Conservation (phyloP, 2,797 vertebrate genomes). For the Myotis myotis region DNA sequence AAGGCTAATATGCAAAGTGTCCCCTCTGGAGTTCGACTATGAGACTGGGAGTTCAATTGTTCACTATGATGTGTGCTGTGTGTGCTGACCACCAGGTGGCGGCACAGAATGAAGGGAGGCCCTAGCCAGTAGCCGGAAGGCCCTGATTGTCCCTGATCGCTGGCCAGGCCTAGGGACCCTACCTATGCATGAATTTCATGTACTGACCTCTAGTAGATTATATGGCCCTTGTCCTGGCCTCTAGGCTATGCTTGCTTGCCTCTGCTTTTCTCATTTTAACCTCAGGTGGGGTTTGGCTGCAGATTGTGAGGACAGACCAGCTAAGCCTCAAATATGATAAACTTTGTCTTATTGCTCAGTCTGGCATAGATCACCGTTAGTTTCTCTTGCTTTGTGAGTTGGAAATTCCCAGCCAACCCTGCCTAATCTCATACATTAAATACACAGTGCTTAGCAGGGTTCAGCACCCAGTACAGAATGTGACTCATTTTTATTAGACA, state of each 20-base stretch:
- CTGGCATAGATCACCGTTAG: neutral
- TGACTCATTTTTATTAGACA: neutral
- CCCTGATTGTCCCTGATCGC: too few relatives aligned
- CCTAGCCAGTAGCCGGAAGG: too few relatives aligned
- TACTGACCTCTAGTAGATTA: too few relatives aligned
- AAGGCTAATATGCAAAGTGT: too few relatives aligned
- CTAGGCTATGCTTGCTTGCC: neutral
- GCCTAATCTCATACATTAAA: neutral
- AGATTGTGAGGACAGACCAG: neutral
- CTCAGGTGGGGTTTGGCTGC: neutral
- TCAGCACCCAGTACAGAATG: neutral
- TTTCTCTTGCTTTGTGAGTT: neutral
- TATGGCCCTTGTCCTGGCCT: too few relatives aligned
- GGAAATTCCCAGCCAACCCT: neutral
- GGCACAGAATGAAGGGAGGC: too few relatives aligned
- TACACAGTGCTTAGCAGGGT: neutral
- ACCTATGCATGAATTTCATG: too few relatives aligned
- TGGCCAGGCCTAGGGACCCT: too few relatives aligned
- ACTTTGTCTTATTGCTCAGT: neutral
- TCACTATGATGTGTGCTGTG: too few relatives aligned
- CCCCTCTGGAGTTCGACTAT: too few relatives aligned
- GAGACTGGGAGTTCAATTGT: accelerated
- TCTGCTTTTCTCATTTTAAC: neutral
- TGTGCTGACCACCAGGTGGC: too few relatives aligned
- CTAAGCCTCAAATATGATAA: neutral